These are phyloP conservation scores for Indri indri DNA, from an alignment of 2,113 vertebrate genomes.

Conservation along the genomic window DNA sequence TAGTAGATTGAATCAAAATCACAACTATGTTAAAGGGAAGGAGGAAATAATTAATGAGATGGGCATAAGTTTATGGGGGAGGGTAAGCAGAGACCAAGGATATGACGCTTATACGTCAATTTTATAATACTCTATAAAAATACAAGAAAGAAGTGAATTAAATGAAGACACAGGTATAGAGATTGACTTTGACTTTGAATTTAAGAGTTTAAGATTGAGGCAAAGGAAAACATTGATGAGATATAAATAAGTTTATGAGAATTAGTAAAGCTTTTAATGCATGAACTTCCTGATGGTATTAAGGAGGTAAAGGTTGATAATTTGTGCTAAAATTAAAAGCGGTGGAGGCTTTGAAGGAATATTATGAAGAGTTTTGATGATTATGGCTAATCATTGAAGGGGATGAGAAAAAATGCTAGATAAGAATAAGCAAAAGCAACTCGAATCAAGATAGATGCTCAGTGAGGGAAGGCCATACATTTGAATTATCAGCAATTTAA, in stretches of 20 bases:
- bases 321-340: not conserved
- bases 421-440: not conserved
- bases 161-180: not conserved
- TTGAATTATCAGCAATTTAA: not conserved
- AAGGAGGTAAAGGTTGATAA: not conserved
- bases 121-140: not conserved
- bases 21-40: not conserved
- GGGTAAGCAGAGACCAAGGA: not conserved
- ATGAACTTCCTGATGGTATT: not conserved
- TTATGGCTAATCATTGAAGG: not conserved
- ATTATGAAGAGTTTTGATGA: not conserved
- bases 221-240: not conserved
- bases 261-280: not conserved
- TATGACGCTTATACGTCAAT: not conserved
- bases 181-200: not conserved
- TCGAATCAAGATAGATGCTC: not conserved
- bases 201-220: not conserved
- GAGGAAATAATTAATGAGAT: not conserved
- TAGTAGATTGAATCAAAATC: not conserved
- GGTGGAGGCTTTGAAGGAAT: not conserved
- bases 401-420: not conserved
- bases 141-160: not conserved
- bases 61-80: not conserved
- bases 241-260: not conserved
- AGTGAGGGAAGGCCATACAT: not conserved